Evolutionary conservation across 2,888 invertebrate species (phyloP).

Genomic region (Thera britannica): DNA sequence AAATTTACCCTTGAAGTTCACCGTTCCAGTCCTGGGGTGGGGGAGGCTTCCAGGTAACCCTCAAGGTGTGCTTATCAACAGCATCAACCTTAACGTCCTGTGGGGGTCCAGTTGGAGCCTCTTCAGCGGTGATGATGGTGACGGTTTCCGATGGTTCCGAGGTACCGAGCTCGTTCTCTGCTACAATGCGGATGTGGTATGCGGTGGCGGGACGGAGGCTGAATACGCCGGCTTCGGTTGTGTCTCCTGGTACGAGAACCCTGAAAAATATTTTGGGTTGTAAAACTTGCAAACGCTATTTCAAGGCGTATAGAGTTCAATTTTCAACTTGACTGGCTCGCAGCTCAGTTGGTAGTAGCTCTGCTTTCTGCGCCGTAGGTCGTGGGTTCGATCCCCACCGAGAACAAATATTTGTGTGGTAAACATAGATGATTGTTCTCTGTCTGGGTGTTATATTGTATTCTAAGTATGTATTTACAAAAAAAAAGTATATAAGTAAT

Average conservation of each 20-base stretch:
- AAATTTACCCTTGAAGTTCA: constrained; percentile 87
- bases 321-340: too few species aligned
- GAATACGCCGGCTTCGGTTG: constrained; percentile 95
- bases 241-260: constrained; percentile 95
- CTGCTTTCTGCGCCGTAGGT: too few species aligned
- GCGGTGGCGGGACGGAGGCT: constrained; percentile 95
- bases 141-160: constrained; percentile 97
- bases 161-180: constrained; percentile 96
- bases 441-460: too few species aligned
- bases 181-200: constrained; percentile 96
- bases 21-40: constrained; percentile 96
- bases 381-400: too few species aligned
- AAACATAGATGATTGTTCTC: too few species aligned
- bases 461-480: too few species aligned
- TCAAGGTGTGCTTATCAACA: constrained; percentile 93
- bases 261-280: constrained; percentile 55
- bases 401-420: too few species aligned
- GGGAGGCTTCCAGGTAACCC: constrained; percentile 96
- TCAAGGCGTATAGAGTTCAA: neutral
- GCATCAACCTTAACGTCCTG: constrained; percentile 94
- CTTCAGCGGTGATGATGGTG: constrained; percentile 97
- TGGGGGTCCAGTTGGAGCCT: constrained; percentile 93
- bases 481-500: too few species aligned
- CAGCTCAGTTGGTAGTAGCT: too few species aligned
- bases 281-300: neutral